These are phyloP conservation scores for Megalops cyprinoides DNA, from an alignment of 2,797 vertebrate species.

Conservation along the genomic window DNA sequence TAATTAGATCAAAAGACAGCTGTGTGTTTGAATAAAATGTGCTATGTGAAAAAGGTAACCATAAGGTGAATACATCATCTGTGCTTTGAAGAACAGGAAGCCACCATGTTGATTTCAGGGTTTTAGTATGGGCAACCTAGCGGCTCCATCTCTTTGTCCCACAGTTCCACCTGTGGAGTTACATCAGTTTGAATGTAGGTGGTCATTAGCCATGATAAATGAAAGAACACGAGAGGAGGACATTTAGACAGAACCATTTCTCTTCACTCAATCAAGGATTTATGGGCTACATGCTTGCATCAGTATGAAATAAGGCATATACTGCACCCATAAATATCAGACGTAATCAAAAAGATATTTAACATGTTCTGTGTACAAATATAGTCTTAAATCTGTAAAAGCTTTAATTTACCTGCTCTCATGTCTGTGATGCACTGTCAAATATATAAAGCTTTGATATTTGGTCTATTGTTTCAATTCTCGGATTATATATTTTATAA, in stretches of 20 bases:
- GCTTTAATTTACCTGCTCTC: too few species aligned
- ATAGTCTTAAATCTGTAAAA: too few species aligned
- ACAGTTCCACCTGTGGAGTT: neutral
- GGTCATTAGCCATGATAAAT: neutral
- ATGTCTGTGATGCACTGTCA: too few species aligned
- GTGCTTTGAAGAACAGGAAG: neutral
- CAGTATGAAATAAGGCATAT: conserved; percentile 5
- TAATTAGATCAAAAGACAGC: neutral
- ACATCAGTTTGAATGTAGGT: neutral
- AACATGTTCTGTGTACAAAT: neutral
- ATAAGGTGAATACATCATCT: neutral
- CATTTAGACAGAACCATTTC: neutral
- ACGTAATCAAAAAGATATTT: neutral
- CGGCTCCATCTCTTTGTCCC: neutral
- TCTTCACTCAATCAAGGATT: neutral
- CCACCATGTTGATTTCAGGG: neutral
- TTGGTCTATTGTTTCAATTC: too few species aligned
- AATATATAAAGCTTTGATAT: too few species aligned
- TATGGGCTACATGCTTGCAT: neutral
- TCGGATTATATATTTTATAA: too few species aligned
- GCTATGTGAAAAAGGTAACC: neutral
- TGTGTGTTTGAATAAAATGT: neutral
- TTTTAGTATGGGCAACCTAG: neutral
- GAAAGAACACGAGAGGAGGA: neutral
- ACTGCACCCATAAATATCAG: neutral